phyloP scores from a whole-genome alignment of 2,797 vertebrate species.

The Sebastes oblongus region DNA sequence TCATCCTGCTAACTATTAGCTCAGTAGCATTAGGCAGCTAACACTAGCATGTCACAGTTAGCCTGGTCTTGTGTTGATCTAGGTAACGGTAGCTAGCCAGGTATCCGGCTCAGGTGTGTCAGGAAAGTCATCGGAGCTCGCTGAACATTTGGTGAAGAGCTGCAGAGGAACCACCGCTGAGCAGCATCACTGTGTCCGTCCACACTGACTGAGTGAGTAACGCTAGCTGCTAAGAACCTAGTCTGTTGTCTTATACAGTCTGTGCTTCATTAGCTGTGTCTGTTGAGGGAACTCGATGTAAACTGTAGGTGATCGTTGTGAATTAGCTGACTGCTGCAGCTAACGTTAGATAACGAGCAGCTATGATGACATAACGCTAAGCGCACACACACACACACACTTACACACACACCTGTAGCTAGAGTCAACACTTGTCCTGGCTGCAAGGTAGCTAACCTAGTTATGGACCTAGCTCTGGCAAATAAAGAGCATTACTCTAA shows the following conservation, averaged over 20 bases:
- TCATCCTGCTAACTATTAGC: slow-evolving; percentile 74
- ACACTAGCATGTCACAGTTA: slow-evolving; percentile 70
- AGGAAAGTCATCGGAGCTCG: slow-evolving; percentile 36
- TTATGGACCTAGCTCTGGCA: not conserved
- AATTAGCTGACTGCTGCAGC: not conserved
- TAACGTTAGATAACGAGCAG: slow-evolving; percentile 16
- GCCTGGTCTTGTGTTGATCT: slow-evolving; percentile 58
- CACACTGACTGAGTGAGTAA: slow-evolving; percentile 64
- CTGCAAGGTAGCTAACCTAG: slow-evolving; percentile 1
- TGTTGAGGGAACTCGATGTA: not conserved
- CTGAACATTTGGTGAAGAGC: slow-evolving; percentile 42
- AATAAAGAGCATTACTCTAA: not conserved
- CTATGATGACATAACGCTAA: slow-evolving; percentile 25
- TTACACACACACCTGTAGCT: slow-evolving; percentile 63
- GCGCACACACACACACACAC: slow-evolving; percentile 71
- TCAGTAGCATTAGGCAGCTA: slow-evolving; percentile 69
- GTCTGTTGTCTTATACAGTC: not conserved
- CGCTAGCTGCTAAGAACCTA: slow-evolving; percentile 27
- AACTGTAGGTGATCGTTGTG: not conserved
- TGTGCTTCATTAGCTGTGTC: not conserved
- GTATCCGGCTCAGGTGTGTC: slow-evolving; percentile 36
- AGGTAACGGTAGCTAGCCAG: slow-evolving; percentile 50
- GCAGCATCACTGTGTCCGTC: slow-evolving; percentile 40
- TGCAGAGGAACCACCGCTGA: slow-evolving; percentile 31
- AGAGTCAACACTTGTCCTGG: slow-evolving; percentile 49